phyloP scores from a whole-genome alignment of 2,113 vertebrate species.

The Saguinus midas region DNA sequence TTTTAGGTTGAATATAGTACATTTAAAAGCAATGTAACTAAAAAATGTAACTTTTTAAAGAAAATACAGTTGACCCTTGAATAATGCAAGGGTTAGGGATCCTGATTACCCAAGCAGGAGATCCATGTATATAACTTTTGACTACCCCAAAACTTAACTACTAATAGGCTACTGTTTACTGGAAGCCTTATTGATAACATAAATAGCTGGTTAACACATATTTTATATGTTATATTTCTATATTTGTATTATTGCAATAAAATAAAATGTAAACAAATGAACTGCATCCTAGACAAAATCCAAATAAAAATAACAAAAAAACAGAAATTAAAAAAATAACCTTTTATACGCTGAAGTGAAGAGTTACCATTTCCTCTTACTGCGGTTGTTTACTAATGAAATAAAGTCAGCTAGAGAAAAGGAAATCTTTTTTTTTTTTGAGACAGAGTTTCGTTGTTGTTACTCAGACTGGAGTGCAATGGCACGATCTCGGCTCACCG shows the following conservation, averaged over 20 bases:
- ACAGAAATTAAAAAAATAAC: not conserved
- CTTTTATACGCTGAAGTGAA: not conserved
- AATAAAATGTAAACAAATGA: not conserved
- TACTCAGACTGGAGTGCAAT: too few species aligned
- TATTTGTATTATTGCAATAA: not conserved
- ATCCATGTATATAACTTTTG: not conserved
- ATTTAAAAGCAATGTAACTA: slow-evolving; percentile 38
- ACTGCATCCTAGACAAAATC: not conserved
- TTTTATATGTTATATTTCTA: not conserved
- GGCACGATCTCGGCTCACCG: too few species aligned
- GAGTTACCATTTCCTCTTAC: slow-evolving; percentile 8
- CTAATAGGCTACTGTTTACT: not conserved
- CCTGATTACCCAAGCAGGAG: not conserved
- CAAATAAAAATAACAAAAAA: slow-evolving; percentile 13
- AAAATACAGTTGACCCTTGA: not conserved
- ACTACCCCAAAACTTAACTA: not conserved
- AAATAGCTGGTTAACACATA: not conserved
- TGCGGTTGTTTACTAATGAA: not conserved
- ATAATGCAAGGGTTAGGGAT: not conserved
- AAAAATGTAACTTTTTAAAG: not conserved
- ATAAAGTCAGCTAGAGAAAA: not conserved
- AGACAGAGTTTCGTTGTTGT: too few species aligned
- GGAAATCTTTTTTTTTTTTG: not conserved
- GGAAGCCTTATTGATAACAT: not conserved
- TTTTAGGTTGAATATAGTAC: not conserved